Percentiles rank a stretch among this genome's conserved stretches.
phyloP scores from a whole-genome alignment of 2,888 invertebrate species.

The Drosophila yooni region DNA sequence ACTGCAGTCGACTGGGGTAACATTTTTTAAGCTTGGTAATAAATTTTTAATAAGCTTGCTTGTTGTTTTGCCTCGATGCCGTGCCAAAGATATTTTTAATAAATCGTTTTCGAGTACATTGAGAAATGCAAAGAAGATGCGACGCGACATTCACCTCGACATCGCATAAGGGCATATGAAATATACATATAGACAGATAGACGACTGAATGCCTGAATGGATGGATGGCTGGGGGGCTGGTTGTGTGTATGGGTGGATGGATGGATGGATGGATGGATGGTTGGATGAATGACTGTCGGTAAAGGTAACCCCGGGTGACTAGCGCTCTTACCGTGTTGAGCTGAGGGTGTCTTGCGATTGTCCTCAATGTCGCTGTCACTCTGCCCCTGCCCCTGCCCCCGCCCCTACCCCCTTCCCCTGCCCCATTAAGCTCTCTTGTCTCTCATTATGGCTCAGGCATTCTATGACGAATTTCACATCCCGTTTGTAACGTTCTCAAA shows the following conservation, averaged over 20 bases:
- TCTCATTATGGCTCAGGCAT: neutral
- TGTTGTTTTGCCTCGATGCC: constrained; percentile 73
- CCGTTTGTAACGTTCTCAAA: neutral
- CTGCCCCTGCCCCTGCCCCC: neutral
- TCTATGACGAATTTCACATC: neutral
- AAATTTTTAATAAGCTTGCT: constrained; percentile 81
- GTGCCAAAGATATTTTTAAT: constrained; percentile 80
- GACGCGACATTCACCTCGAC: constrained; percentile 46
- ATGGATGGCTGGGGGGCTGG: neutral
- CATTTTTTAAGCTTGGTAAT: constrained; percentile 80
- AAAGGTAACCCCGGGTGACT: constrained; percentile 71
- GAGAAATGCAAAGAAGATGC: constrained; percentile 69
- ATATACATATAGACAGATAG: constrained; percentile 71
- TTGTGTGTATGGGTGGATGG: constrained; percentile 5
- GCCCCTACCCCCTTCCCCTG: neutral
- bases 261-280: constrained; percentile 10
- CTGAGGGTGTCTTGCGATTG: constrained; percentile 75
- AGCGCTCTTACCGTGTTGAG: constrained; percentile 43
- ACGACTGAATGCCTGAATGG: constrained; percentile 32
- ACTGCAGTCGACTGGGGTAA: constrained; percentile 62
- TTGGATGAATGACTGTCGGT: constrained; percentile 52
- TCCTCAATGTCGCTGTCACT: constrained; percentile 57
- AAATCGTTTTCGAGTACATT: constrained; percentile 79
- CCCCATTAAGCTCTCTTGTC: constrained; percentile 4
- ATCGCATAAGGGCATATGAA: constrained; percentile 68